A percentile compares a stretch with the other conserved stretches of the same genome.
These are phyloP conservation scores for Nemotelus pantherinus DNA, from an alignment of 2,888 invertebrate species.

Conservation along the genomic window DNA sequence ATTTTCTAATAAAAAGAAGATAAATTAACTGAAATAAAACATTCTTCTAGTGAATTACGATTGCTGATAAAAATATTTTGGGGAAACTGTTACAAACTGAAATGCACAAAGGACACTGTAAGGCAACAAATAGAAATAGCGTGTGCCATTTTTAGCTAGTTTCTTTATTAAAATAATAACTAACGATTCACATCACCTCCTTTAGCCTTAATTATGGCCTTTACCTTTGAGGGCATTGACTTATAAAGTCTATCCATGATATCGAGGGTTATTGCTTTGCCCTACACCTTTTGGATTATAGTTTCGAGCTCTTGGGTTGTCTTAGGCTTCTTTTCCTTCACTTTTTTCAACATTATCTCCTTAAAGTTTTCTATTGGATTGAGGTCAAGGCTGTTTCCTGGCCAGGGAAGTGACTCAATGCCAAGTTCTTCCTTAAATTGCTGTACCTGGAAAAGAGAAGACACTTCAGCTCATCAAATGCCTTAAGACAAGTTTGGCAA, in stretches of 20 bases:
- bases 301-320: background rate
- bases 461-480: background rate
- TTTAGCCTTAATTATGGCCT: conserved; percentile 2
- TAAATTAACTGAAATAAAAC: background rate
- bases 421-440: background rate
- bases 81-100: background rate
- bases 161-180: conserved; percentile 1
- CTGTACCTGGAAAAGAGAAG: background rate
- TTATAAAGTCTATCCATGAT: background rate
- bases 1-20: background rate
- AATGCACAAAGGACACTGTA: background rate
- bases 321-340: background rate
- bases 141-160: background rate
- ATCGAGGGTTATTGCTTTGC: background rate
- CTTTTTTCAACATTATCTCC: background rate
- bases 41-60: background rate
- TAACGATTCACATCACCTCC: background rate
- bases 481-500: background rate
- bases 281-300: background rate
- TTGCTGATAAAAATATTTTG: background rate
- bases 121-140: background rate
- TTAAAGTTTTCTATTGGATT: background rate
- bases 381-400: background rate
- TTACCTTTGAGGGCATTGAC: background rate
- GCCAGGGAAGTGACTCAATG: background rate